A percentile compares a stretch with the other conserved stretches of the same genome.
These are phyloP conservation scores for Megaceryle maxima DNA, from an alignment of 2,113 vertebrate species.

Conservation along the genomic window DNA sequence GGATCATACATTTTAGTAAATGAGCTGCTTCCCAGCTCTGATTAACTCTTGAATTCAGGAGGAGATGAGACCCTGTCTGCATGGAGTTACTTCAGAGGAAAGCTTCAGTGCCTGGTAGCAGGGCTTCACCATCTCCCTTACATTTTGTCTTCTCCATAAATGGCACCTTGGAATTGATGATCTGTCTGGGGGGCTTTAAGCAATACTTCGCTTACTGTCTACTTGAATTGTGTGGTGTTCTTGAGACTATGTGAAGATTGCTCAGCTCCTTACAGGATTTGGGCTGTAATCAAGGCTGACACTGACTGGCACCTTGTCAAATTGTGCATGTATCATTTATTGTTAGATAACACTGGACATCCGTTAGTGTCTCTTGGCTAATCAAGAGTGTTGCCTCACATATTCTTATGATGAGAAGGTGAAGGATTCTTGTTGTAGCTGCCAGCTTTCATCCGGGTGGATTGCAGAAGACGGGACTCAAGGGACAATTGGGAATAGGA, in stretches of 20 bases:
- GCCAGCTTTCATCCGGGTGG: constrained; percentile 12
- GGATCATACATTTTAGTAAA: not conserved
- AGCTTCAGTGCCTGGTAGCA: constrained; percentile 13
- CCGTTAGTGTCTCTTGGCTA: constrained; percentile 57
- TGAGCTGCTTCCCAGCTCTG: constrained; percentile 20
- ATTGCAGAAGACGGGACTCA: not conserved
- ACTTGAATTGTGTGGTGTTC: not conserved
- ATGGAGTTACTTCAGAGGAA: constrained; percentile 39
- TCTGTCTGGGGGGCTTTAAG: constrained; percentile 32
- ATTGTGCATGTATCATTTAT: constrained; percentile 37
- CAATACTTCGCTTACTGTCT: not conserved
- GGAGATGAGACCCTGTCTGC: constrained; percentile 17
- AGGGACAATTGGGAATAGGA: constrained; percentile 36
- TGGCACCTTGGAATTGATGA: constrained; percentile 9
- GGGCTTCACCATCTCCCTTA: constrained; percentile 21
- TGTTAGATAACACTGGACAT: constrained; percentile 53
- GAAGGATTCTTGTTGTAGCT: constrained; percentile 31
- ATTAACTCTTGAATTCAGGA: constrained; percentile 20
- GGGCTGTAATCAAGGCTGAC: constrained; percentile 58
- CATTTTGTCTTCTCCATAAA: not conserved
- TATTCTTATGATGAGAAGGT: constrained; percentile 30
- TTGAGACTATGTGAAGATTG: constrained; percentile 37
- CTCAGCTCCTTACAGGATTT: constrained; percentile 63
- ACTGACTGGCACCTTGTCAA: constrained; percentile 60
- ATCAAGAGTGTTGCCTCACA: constrained; percentile 49